Evolutionary conservation across 2,888 invertebrate genomes (phyloP), one percentile per base, ranked within the genome.

Genomic region (Argyra leucocephala): DNA sequence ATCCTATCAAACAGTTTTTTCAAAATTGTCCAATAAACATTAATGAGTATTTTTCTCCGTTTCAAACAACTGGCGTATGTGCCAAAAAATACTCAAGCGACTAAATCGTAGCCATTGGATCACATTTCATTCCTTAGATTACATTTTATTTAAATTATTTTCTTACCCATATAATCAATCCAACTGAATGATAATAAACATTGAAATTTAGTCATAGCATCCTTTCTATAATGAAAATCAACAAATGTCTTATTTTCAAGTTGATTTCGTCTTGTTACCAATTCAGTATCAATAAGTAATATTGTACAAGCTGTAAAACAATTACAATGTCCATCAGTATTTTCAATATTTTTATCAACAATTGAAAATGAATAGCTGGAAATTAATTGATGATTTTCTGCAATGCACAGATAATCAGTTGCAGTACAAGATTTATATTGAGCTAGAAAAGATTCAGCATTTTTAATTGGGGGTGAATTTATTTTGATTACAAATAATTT

Each of bases 111-210:
- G n/a, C n/a, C n/a, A n/a, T n/a, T n/a, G n/a, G n/a, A n/a, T n/a
- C n/a, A n/a, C n/a, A n/a, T n/a, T n/a, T n/a, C n/a, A n/a, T n/a
- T n/a, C n/a, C n/a, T n/a, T n/a, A n/a, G n/a, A n/a, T n/a, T n/a
- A n/a, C n/a, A n/a, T n/a, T n/a, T n/a, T n/a, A n/a, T n/a, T n/a
- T n/a, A n/a, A n/a, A n/a, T n/a, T n/a, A n/a, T n/a, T n/a, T n/a
- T 12, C 18, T 15, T 48, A 48, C 48, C 48, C 48, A 48, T 48
- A 48, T 48, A 48, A 48, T 48, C 48, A n/a, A n/a, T 4, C 48
- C 48, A 48, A 48, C 48, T 48, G 48, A 48, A 48, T 48, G 48
- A 48, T 48, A 48, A 48, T 48, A 48, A 48, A 48, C 18, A 18
- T 48, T 48, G 48, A 48, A 48, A 48, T 48, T 48, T 48, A 18